These are phyloP conservation scores for Ornithorhynchus anatinus DNA, from an alignment of 2,113 vertebrate species.

Conservation along the genomic window DNA sequence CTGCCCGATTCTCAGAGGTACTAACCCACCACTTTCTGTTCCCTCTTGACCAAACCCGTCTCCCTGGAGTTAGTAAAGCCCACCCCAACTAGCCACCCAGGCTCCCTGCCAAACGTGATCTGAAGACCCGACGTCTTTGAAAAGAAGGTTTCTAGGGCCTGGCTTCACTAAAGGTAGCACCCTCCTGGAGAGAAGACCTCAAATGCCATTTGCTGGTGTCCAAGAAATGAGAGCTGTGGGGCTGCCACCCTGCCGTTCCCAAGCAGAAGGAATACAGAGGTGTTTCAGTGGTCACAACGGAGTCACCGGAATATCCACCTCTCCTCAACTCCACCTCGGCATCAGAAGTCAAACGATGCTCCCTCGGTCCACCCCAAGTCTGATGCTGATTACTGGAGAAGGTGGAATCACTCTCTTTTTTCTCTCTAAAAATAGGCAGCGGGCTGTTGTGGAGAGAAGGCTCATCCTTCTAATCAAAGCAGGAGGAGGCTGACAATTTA, in stretches of 20 bases:
- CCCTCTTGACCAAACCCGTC: background rate
- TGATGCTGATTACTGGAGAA: background rate
- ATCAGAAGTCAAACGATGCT: background rate
- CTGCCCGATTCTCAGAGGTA: background rate
- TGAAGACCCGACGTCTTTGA: background rate
- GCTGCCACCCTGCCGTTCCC: background rate
- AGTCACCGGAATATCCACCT: background rate
- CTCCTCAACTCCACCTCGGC: background rate
- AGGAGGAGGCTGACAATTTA: background rate
- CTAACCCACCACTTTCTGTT: background rate
- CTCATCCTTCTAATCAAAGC: background rate
- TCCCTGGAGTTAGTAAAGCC: background rate
- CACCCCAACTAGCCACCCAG: background rate
- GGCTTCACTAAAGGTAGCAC: conserved; percentile 8
- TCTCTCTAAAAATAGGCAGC: background rate
- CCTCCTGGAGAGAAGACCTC: background rate
- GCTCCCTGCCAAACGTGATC: background rate
- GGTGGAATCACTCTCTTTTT: background rate
- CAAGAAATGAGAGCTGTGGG: conserved; percentile 2
- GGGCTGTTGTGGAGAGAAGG: background rate
- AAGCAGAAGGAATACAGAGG: background rate
- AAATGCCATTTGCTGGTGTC: background rate
- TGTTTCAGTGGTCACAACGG: background rate
- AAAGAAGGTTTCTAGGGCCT: background rate
- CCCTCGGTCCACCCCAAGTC: background rate